These are phyloP conservation scores for Atopsyche davidsoni DNA, from an alignment of 1,140 invertebrate species.

Conservation along the genomic window DNA sequence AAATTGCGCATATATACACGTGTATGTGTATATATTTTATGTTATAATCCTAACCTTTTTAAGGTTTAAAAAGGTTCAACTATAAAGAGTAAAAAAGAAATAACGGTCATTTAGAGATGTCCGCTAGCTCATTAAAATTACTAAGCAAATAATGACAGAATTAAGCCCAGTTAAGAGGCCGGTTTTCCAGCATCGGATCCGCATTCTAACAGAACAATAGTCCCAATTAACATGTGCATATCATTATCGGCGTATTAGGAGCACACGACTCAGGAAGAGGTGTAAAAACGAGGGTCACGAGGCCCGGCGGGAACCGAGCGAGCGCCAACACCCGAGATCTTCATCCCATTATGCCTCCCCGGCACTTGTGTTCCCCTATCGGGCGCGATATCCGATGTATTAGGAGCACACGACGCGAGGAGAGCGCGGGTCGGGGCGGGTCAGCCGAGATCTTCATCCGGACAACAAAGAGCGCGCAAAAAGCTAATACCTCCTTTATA, in stretches of 20 bases:
- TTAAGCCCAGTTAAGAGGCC: no score
- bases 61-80: no score
- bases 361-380: conserved; percentile 14
- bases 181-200: no score
- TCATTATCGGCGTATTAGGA: conserved; percentile 27
- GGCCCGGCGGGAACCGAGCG: not conserved
- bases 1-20: no score
- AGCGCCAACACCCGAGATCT: conserved; percentile 7
- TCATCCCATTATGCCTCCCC: conserved; percentile 13
- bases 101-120: no score
- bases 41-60: no score
- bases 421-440: conserved; percentile 18
- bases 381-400: conserved; percentile 13
- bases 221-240: conserved; percentile 24
- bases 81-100: no score
- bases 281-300: conserved; percentile 20
- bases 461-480: conserved; percentile 21
- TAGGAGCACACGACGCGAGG: conserved; percentile 20
- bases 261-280: conserved; percentile 20
- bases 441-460: conserved; percentile 22
- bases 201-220: conserved; percentile 21
- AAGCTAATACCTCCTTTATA: conserved; percentile 17
- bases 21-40: no score
- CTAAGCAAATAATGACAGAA: no score
- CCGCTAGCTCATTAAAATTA: no score